phyloP scores from a whole-genome alignment of 2,888 invertebrate genomes.

The Chironomus tentans region DNA sequence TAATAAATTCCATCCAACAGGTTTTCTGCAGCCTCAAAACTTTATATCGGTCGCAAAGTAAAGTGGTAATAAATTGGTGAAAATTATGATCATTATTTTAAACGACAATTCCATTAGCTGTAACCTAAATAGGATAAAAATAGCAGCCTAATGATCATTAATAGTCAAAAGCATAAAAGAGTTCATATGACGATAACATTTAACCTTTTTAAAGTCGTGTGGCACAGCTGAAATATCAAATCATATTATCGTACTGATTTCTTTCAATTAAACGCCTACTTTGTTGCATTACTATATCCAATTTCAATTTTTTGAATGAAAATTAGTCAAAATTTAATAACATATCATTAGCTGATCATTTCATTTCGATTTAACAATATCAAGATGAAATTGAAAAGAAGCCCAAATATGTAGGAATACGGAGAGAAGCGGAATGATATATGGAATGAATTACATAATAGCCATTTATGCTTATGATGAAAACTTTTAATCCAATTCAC shows the following conservation, averaged over 20 bases:
- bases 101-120: too few relatives aligned
- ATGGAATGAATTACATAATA: neutral
- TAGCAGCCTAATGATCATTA: too few relatives aligned
- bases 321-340: neutral
- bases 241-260: neutral
- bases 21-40: too few relatives aligned
- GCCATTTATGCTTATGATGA: neutral
- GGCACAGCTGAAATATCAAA: too few relatives aligned
- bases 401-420: neutral
- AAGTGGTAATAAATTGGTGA: too few relatives aligned
- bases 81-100: too few relatives aligned
- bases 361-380: neutral
- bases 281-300: neutral
- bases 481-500: constrained; percentile 10
- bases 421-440: neutral
- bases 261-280: neutral
- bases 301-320: neutral
- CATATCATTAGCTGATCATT: neutral
- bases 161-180: too few relatives aligned
- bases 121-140: too few relatives aligned
- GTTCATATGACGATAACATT: too few relatives aligned
- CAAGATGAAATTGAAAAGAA: neutral
- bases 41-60: too few relatives aligned
- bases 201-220: too few relatives aligned
- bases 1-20: too few relatives aligned